Base-by-base conservation (phyloP, 2,888 invertebrate genomes). In the Eilema sororculum region DNA sequence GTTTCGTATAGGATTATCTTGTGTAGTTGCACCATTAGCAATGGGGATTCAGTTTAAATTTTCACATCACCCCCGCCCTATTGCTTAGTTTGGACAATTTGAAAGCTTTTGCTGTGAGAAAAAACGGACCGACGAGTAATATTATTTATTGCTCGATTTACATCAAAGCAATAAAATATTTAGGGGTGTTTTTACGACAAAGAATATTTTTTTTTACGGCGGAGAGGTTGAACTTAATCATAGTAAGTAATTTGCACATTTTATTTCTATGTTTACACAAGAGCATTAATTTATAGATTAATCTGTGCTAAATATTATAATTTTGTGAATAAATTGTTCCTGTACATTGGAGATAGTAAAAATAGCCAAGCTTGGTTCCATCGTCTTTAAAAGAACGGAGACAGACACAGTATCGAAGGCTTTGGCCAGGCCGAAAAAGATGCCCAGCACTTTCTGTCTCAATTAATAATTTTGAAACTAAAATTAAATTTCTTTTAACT, bases 1-100 rank as follows among this genome's bases (percentile, higher is more conserved):
- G 73, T 75, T 30, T 75, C 68, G 56, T 57, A 72, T 76, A 83
- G 84, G 84, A 88, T 89, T 87, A 89, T 89, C 87, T 87, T 81
- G 79, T 79, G 84, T 84, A 84, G 76, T 81, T 78, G 79, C 82
- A 79, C 78, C 84, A 82, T 86, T 87, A 82, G 87, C 76, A 66
- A 85, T 78, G 87, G 90, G 90, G 92, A 87, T 91, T 91, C 86
- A 88, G 81, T 93, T 92, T 86, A 93, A 91, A 93, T 90, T 90
- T 90, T 89, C 88, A 84, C 88, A 84, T 87, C 86, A 79, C 88
- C 86, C 87, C 86, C 85, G 84, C 85, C 84, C 80, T 79, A 75
- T 77, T 77, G 75, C 67, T 77, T 78, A 75, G 73, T 86, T 81
- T 84, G 82, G 80, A 82, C 84, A 86, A 87, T 90, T 90, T 90